Conservation (phyloP, 1,140 invertebrate species). For the Copidosoma floridanum region DNA sequence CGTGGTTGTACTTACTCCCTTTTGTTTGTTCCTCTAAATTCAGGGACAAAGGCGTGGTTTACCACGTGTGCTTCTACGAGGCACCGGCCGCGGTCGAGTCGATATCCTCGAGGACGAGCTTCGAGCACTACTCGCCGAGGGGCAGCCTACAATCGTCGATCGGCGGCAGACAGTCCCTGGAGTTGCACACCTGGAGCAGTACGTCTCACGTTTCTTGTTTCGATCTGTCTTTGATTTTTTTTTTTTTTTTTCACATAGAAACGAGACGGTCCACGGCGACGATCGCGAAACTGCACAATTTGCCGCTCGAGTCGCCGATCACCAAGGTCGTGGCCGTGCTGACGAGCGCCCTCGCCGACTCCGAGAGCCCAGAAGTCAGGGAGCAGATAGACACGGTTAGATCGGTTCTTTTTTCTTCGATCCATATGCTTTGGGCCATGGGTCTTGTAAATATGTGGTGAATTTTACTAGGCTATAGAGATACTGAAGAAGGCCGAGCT, state of each 20-base stretch:
- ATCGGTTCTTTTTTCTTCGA: no score
- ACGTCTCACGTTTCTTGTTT: no score
- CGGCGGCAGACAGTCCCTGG: neutral
- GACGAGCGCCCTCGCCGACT: slow-evolving; percentile 76
- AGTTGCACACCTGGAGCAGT: no score
- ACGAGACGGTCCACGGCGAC: slow-evolving; percentile 74
- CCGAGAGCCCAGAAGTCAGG: slow-evolving; percentile 68
- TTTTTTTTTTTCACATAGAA: slow-evolving; percentile 27
- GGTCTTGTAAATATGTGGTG: no score
- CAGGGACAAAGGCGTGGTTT: no score
- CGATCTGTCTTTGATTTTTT: no score
- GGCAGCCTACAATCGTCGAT: neutral
- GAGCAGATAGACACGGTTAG: slow-evolving; percentile 65
- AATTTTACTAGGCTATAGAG: slow-evolving; percentile 54
- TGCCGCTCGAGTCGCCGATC: slow-evolving; percentile 90
- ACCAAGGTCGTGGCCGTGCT: slow-evolving; percentile 82
- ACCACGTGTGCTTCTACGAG: slow-evolving; percentile 71
- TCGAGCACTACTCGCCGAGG: neutral
- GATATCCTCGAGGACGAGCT: neutral
- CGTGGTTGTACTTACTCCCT: no score
- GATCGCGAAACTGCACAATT: slow-evolving; percentile 77
- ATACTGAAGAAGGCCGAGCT: slow-evolving; percentile 85
- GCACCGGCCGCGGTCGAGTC: slow-evolving; percentile 21
- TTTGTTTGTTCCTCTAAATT: no score
- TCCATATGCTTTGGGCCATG: no score